phyloP scores from a whole-genome alignment of 1,140 invertebrate genomes.

The Linepithema humile region DNA sequence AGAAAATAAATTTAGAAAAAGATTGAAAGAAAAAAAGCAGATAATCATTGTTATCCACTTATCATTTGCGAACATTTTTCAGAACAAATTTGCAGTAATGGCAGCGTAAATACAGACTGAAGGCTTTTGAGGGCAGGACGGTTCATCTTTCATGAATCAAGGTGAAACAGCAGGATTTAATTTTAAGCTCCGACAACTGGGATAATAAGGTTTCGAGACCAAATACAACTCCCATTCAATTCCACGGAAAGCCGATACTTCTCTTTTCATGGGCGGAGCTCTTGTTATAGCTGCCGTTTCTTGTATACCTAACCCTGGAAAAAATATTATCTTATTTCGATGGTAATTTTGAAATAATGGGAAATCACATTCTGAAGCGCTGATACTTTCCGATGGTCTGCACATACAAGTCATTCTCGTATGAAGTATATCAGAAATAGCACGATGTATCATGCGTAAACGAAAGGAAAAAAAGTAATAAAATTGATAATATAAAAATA shows the following conservation, averaged over 20 bases:
- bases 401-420: not conserved
- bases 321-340: constrained; percentile 25
- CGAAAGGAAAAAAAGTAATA: not conserved
- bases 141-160: constrained; percentile 28
- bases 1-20: too few species aligned
- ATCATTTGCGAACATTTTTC: too few species aligned
- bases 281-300: not conserved
- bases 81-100: not conserved
- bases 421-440: not conserved
- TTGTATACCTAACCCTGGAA: not conserved
- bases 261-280: not conserved
- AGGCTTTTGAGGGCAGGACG: not conserved
- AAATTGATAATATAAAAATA: not conserved
- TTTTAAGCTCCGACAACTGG: constrained; percentile 42
- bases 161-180: constrained; percentile 34
- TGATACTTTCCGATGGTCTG: not conserved
- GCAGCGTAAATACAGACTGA: not conserved
- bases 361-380: not conserved
- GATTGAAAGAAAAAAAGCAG: too few species aligned
- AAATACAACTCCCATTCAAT: constrained; percentile 23
- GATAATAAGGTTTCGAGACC: constrained; percentile 42
- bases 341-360: not conserved
- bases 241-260: constrained; percentile 19
- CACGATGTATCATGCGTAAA: not conserved
- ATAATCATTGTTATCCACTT: too few species aligned